A percentile compares a stretch with the other conserved stretches of the same genome.
These are phyloP conservation scores for Pachyrhynchus sulphureomaculatus DNA, from an alignment of 1,140 invertebrate genomes.

Conservation along the genomic window DNA sequence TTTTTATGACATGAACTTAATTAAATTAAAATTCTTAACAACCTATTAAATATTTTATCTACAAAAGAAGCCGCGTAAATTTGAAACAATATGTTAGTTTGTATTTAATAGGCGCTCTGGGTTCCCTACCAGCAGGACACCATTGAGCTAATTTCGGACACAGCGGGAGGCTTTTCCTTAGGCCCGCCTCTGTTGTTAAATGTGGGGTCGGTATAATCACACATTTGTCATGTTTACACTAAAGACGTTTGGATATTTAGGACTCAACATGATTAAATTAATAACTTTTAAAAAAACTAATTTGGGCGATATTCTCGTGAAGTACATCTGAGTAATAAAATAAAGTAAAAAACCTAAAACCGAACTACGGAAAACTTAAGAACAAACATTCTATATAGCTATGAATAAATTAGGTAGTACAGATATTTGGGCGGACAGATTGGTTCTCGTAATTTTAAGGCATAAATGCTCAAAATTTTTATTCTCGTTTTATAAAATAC, in stretches of 20 bases:
- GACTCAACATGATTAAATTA: conserved; percentile 28
- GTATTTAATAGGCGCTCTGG: conserved; percentile 43
- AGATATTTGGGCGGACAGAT: too few species aligned
- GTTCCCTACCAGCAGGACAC: conserved; percentile 41
- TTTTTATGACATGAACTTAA: conserved; percentile 21
- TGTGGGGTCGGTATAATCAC: conserved; percentile 38
- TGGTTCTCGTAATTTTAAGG: too few species aligned
- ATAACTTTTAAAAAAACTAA: conserved; percentile 9
- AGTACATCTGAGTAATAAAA: too few species aligned
- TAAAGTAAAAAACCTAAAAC: too few species aligned
- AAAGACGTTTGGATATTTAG: conserved; percentile 31
- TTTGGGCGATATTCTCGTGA: not conserved
- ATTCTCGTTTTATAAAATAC: too few species aligned
- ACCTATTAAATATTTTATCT: conserved; percentile 34
- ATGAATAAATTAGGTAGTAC: too few species aligned
- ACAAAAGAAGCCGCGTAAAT: conserved; percentile 40
- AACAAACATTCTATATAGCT: too few species aligned
- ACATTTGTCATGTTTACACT: conserved; percentile 42
- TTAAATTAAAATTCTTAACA: conserved; percentile 40
- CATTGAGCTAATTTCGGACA: conserved; percentile 49
- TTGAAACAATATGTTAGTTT: conserved; percentile 49
- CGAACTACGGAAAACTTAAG: too few species aligned
- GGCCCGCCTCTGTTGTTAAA: conserved; percentile 39
- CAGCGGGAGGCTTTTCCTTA: conserved; percentile 37
- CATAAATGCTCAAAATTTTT: too few species aligned